Evolutionary conservation across 2,797 vertebrate species (phyloP).

Genomic region (Aldrovandia affinis): DNA sequence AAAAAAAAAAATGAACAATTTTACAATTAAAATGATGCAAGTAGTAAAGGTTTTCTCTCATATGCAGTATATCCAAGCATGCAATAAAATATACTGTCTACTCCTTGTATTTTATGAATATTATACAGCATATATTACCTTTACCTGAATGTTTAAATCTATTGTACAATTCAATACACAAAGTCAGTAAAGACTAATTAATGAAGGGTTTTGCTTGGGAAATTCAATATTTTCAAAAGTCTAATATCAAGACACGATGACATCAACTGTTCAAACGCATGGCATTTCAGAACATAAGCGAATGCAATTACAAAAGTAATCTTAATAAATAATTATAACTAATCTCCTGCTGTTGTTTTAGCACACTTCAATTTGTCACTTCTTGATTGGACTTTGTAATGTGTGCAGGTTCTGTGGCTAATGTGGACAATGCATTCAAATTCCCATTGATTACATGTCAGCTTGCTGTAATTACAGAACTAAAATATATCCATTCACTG

Average conservation of each 20-base stretch:
- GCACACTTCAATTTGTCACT: slow-evolving; percentile 34
- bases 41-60: too few species aligned
- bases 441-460: slow-evolving; percentile 40
- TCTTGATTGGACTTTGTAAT: slow-evolving; percentile 38
- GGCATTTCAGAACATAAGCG: not conserved
- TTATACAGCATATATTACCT: too few species aligned
- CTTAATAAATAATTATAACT: slow-evolving; percentile 36
- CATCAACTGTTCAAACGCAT: slow-evolving; percentile 24
- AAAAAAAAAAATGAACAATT: too few species aligned
- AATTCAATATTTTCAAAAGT: not conserved
- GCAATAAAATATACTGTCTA: too few species aligned
- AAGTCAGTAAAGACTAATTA: too few species aligned
- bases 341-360: slow-evolving; percentile 28
- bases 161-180: too few species aligned
- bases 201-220: too few species aligned
- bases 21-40: too few species aligned
- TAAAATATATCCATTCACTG: slow-evolving; percentile 17
- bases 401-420: slow-evolving; percentile 31
- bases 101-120: too few species aligned
- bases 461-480: slow-evolving; percentile 31
- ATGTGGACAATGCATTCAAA: slow-evolving; percentile 37
- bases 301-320: slow-evolving; percentile 35
- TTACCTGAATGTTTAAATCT: too few species aligned
- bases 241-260: not conserved
- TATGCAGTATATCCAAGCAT: too few species aligned